Base-by-base conservation (phyloP, 2,888 invertebrate species). In the Xiphydria camelus region DNA sequence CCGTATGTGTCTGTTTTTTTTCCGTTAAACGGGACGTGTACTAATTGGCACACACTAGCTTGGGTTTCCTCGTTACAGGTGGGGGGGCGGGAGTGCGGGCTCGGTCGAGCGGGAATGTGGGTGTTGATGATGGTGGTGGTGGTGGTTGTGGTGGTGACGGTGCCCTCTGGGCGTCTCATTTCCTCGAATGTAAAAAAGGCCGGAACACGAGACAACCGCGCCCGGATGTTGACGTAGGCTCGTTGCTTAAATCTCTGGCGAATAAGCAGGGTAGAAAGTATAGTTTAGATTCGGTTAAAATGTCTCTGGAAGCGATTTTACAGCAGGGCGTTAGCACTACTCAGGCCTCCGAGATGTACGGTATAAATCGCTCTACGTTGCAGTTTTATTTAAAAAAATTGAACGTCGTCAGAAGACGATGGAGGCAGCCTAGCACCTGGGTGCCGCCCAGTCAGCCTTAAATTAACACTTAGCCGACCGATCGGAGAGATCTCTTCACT, bases 321-420 rank as follows among this genome's bases (percentile, higher is more conserved):
- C 78, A 78, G 62, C 75, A 76, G 59, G 79, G 79, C 50, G 65
- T 76, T 61, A 79, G 77, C 57, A 79, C 80, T 45, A 79, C 79
- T 48, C 76, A 75, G 56, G 79, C 79, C 35, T 79, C 79, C 25
- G 67, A 76, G 55, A 76, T 76, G 71, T 78, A 76, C 55, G 79
- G 79, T 50, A 80, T 80, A 65, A 79, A 80, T 68, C 76, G 79
- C 37, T 80, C 79, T 42, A 79, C 78, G 47, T 73, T 80, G 58
- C 79, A 80, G 54, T 78, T 79, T 67, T 80, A 80, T 73, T 66
- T 80, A 53, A 80, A 80, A 73, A 79, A 79, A 58, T 73, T 80
- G 53, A 79, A 79, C 68, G 77, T 80, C 61, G 78, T 76, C 45
- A 70, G 77, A 46, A 69, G 76, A 55, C 62, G 70, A 53, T 70